Evolutionary conservation across 2,888 invertebrate species (phyloP).

Genomic region (Phania funesta): DNA sequence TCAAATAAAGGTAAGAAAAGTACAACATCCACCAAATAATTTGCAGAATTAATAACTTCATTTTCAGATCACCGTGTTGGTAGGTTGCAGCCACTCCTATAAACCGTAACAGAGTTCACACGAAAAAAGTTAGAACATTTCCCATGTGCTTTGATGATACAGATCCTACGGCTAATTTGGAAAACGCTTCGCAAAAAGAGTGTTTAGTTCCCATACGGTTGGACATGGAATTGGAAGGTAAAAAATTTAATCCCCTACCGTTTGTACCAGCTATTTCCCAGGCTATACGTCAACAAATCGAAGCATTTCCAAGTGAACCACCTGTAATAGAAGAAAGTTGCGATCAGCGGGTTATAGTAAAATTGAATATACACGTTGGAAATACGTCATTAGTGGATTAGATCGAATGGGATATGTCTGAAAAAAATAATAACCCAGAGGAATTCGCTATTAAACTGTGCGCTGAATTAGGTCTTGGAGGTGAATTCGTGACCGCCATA

Average conservation of each 20-base stretch:
- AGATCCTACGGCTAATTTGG: constrained; percentile 93
- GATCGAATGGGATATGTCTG: constrained; percentile 99
- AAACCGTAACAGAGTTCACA: constrained; percentile 94
- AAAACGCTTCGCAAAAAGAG: constrained; percentile 95
- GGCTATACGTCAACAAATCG: constrained; percentile 97
- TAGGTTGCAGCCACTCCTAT: constrained; percentile 99
- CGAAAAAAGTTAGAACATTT: constrained; percentile 92
- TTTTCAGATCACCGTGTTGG: too few relatives aligned
- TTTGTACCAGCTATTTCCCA: constrained; percentile 99
- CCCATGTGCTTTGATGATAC: constrained; percentile 95
- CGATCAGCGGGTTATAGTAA: constrained; percentile 97
- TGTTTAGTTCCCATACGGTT: constrained; percentile 96
- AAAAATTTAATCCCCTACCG: constrained; percentile 95
- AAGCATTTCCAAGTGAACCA: constrained; percentile 93
- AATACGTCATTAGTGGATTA: constrained; percentile 99
- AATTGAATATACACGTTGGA: constrained; percentile 99
- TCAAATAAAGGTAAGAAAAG: too few relatives aligned
- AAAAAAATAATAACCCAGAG: constrained; percentile 98
- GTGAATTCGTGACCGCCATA: constrained; percentile 99
- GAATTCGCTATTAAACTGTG: constrained; percentile 98
- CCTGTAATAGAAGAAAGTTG: constrained; percentile 92
- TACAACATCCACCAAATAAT: too few relatives aligned
- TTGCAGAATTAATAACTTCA: too few relatives aligned
- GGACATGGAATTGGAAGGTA: constrained; percentile 99
- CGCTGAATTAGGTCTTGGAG: constrained; percentile 97